Conservation (phyloP, 2,888 invertebrate species). For the Micoletzkya japonica region DNA sequence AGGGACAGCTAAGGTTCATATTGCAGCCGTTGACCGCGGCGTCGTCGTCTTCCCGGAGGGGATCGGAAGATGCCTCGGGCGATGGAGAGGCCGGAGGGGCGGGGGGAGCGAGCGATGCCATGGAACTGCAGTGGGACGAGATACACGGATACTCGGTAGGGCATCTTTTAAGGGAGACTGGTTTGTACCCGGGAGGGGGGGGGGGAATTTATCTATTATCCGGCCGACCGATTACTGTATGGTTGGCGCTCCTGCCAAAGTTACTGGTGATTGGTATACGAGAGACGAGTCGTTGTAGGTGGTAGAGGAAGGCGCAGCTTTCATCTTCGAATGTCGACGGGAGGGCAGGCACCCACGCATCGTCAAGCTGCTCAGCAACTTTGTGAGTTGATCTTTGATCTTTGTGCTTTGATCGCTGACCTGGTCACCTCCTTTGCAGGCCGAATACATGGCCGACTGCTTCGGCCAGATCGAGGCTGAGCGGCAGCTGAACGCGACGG, state of each 20-base stretch:
- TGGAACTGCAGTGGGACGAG: slow-evolving; percentile 18
- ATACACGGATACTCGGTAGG: slow-evolving; percentile 19
- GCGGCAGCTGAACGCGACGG: slow-evolving; percentile 26
- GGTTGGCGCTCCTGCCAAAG: neutral
- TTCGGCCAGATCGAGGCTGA: slow-evolving; percentile 71
- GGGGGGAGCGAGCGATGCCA: no score
- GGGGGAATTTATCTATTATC: neutral
- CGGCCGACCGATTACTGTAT: neutral
- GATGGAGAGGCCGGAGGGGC: no score
- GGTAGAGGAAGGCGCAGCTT: slow-evolving; percentile 89
- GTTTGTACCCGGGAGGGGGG: no score
- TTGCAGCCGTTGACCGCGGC: slow-evolving; percentile 19
- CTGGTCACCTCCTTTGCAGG: slow-evolving; percentile 71
- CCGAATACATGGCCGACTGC: slow-evolving; percentile 86
- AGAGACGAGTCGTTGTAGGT: slow-evolving; percentile 70
- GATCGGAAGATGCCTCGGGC: no score
- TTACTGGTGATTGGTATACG: neutral
- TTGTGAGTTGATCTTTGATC: slow-evolving; percentile 72
- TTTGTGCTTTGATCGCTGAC: neutral
- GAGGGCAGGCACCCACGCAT: slow-evolving; percentile 80
- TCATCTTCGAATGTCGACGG: slow-evolving; percentile 83
- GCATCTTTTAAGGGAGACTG: no score
- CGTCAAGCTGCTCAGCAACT: slow-evolving; percentile 85
- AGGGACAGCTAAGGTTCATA: no score
- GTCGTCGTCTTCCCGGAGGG: no score